These are phyloP conservation scores for Probaryconus sp. DNA, from an alignment of 1,140 invertebrate genomes.

Conservation along the genomic window DNA sequence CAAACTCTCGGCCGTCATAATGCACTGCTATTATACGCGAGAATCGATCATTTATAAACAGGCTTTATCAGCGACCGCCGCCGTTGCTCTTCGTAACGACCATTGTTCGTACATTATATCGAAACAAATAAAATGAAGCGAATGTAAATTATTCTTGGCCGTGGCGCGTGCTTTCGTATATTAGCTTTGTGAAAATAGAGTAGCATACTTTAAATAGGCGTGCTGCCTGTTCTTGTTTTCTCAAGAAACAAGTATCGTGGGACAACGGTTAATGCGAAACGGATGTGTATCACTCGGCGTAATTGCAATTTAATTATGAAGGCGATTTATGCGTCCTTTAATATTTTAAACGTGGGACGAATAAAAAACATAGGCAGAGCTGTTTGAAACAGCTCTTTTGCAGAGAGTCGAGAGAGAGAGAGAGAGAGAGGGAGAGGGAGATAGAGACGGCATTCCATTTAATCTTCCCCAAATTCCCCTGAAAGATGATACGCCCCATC, in stretches of 20 bases:
- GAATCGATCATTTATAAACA: not conserved
- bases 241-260: slow-evolving; percentile 30
- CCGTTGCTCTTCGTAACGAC: too few species aligned
- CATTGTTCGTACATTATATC: not conserved
- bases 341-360: not conserved
- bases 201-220: slow-evolving; percentile 42
- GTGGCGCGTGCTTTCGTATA: slow-evolving; percentile 35
- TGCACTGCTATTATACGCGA: too few species aligned
- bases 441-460: slow-evolving; percentile 35
- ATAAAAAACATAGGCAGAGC: too few species aligned
- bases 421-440: too few species aligned
- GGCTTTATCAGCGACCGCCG: too few species aligned
- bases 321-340: not conserved
- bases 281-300: slow-evolving; percentile 17
- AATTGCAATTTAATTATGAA: slow-evolving; percentile 10
- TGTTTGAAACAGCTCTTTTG: too few species aligned
- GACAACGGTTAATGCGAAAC: slow-evolving; percentile 41
- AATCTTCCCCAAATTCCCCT: slow-evolving; percentile 36
- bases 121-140: slow-evolving; percentile 4
- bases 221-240: slow-evolving; percentile 39
- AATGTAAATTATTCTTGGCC: slow-evolving; percentile 48
- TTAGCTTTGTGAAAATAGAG: slow-evolving; percentile 39
- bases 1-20: too few species aligned
- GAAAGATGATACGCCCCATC: slow-evolving; percentile 47
- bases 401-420: too few species aligned